Conservation (phyloP, 2,888 invertebrate species). For the Agrotis puta region DNA sequence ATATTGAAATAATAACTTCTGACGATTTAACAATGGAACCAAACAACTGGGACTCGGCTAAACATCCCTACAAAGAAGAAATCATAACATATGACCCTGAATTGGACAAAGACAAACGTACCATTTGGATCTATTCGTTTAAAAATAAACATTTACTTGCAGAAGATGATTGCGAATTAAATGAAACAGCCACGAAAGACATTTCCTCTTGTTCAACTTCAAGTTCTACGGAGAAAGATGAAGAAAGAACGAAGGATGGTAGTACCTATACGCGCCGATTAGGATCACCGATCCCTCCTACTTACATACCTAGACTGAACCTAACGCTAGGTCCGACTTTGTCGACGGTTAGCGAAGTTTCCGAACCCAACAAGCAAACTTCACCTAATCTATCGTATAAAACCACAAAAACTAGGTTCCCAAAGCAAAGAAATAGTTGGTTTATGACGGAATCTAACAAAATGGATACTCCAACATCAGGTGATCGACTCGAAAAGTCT, state of each 20-base stretch:
- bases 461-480: constrained; percentile 28
- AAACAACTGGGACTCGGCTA: constrained; percentile 59
- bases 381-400: constrained; percentile 59
- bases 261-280: constrained; percentile 63
- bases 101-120: constrained; percentile 72
- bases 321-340: constrained; percentile 76
- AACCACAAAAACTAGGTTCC: constrained; percentile 52
- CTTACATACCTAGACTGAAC: constrained; percentile 79
- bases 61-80: constrained; percentile 66
- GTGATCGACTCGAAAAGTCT: constrained; percentile 56
- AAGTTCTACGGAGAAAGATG: constrained; percentile 67
- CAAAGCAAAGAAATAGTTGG: constrained; percentile 75
- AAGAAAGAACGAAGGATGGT: constrained; percentile 59
- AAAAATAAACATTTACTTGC: constrained; percentile 77
- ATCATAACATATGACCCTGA: constrained; percentile 68
- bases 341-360: constrained; percentile 83
- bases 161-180: constrained; percentile 73
- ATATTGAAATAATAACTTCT: constrained; percentile 63
- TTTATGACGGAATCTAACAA: constrained; percentile 62
- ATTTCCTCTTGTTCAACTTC: constrained; percentile 68
- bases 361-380: constrained; percentile 73
- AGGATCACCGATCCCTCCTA: constrained; percentile 77
- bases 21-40: constrained; percentile 41
- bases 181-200: constrained; percentile 71
- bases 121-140: constrained; percentile 84